These are phyloP conservation scores for Camptogramma bilineatum DNA, from an alignment of 2,888 invertebrate genomes.

Conservation along the genomic window DNA sequence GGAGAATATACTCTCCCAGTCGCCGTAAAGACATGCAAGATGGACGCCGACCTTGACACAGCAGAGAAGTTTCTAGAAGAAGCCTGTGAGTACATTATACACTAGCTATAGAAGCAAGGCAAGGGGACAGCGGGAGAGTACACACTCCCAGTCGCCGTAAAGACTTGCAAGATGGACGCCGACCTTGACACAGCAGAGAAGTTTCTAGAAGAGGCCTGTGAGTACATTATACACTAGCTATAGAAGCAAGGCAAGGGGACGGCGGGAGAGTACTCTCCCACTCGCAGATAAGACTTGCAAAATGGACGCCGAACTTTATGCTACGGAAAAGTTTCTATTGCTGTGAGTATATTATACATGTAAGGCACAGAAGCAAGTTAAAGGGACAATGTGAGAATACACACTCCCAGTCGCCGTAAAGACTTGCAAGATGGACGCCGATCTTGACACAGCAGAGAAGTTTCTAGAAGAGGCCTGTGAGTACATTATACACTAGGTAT, in stretches of 20 bases:
- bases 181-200: slow-evolving; percentile 96
- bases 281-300: slow-evolving; percentile 99
- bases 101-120: slow-evolving; percentile 56
- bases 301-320: slow-evolving; percentile 94
- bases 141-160: slow-evolving; percentile 95
- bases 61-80: slow-evolving; percentile 99
- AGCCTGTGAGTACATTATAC: slow-evolving; percentile 91
- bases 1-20: slow-evolving; percentile 90
- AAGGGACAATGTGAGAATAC: too few species aligned
- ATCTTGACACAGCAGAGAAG: too few species aligned
- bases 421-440: too few species aligned
- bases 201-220: slow-evolving; percentile 99
- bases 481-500: too few species aligned
- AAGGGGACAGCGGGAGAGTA: slow-evolving; percentile 74
- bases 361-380: too few species aligned
- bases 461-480: too few species aligned
- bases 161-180: slow-evolving; percentile 98
- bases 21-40: slow-evolving; percentile 99
- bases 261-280: slow-evolving; percentile 86
- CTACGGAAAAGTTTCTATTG: slow-evolving; percentile 97
- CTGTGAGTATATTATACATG: slow-evolving; percentile 88
- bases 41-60: slow-evolving; percentile 95
- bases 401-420: too few species aligned
- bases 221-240: slow-evolving; percentile 67
- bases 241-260: slow-evolving; percentile 58